Conservation (phyloP, 2,797 vertebrate species). For the Pogonophryne albipinna region DNA sequence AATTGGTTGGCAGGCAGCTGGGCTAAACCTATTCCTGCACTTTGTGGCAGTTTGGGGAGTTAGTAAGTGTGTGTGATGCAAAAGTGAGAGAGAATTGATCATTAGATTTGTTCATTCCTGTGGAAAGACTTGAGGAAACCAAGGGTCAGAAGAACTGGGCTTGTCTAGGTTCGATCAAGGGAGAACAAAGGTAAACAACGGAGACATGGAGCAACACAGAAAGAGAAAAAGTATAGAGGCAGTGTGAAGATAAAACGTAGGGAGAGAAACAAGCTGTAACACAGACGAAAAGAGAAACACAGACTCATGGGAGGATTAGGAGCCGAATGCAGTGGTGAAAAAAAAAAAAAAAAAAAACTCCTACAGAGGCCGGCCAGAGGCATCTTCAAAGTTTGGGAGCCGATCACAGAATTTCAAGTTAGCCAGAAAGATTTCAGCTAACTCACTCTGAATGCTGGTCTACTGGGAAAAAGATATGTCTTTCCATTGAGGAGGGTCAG, state of each 20-base stretch:
- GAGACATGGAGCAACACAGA: slow-evolving; percentile 44
- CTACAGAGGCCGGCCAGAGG: slow-evolving; percentile 71
- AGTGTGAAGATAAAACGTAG: slow-evolving; percentile 43
- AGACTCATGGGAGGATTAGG: slow-evolving; percentile 77
- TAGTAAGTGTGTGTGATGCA: slow-evolving; percentile 24
- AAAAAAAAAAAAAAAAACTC: slow-evolving; percentile 68
- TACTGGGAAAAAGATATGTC: slow-evolving; percentile 36
- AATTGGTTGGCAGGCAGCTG: slow-evolving; percentile 79
- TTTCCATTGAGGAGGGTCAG: slow-evolving; percentile 26
- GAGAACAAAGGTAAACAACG: slow-evolving; percentile 75
- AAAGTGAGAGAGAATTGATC: slow-evolving; percentile 69
- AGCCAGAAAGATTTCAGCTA: slow-evolving; percentile 41
- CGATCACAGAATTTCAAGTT: slow-evolving; percentile 62
- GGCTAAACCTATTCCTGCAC: slow-evolving; percentile 56
- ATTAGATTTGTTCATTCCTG: slow-evolving; percentile 81
- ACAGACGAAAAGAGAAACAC: slow-evolving; percentile 44
- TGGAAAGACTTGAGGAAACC: slow-evolving; percentile 72
- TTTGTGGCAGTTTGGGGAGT: slow-evolving; percentile 46
- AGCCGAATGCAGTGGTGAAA: slow-evolving; percentile 52
- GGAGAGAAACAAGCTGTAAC: slow-evolving; percentile 44
- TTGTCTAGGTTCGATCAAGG: slow-evolving; percentile 73
- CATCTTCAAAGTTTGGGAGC: slow-evolving; percentile 64
- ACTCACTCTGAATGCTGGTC: slow-evolving; percentile 37
- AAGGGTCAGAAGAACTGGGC: slow-evolving; percentile 69
- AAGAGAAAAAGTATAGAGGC: slow-evolving; percentile 16